These are phyloP conservation scores for Hycleus phaleratus DNA, from an alignment of 1,140 invertebrate species.

Conservation along the genomic window DNA sequence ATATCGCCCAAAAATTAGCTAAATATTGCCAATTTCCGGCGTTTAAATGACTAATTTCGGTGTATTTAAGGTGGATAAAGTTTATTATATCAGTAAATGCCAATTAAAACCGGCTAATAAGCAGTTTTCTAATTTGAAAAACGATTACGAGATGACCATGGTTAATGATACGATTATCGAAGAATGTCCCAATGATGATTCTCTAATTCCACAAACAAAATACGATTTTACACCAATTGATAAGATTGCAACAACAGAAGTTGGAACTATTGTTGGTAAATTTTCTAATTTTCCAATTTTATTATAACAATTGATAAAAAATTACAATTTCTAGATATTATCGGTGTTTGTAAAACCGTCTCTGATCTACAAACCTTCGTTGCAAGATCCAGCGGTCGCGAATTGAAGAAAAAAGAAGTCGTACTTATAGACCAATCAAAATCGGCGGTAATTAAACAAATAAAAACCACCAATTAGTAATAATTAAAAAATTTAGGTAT, in stretches of 20 bases:
- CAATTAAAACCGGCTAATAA: constrained; percentile 88
- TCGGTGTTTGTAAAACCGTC: constrained; percentile 77
- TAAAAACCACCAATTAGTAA: background rate
- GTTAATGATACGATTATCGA: constrained; percentile 70
- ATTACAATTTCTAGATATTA: constrained; percentile 60
- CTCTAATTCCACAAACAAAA: constrained; percentile 65
- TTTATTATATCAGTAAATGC: constrained; percentile 82
- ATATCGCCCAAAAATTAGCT: no score
- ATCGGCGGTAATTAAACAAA: constrained; percentile 55
- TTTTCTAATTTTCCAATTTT: constrained; percentile 1
- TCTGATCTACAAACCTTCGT: constrained; percentile 66
- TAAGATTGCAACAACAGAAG: constrained; percentile 59
- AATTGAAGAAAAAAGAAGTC: constrained; percentile 86
- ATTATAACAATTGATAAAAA: background rate
- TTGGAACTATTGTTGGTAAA: constrained; percentile 66
- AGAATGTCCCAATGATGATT: constrained; percentile 58
- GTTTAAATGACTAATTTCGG: no score
- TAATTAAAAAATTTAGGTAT: constrained; percentile 42
- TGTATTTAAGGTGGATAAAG: constrained; percentile 60
- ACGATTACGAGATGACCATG: constrained; percentile 95
- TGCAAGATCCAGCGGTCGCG: constrained; percentile 64
- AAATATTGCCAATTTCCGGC: no score
- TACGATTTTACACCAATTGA: constrained; percentile 78
- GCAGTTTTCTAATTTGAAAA: constrained; percentile 73
- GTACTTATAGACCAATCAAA: constrained; percentile 79